Base-by-base conservation (phyloP, 1,140 invertebrate species). In the Scylla paramamosain region DNA sequence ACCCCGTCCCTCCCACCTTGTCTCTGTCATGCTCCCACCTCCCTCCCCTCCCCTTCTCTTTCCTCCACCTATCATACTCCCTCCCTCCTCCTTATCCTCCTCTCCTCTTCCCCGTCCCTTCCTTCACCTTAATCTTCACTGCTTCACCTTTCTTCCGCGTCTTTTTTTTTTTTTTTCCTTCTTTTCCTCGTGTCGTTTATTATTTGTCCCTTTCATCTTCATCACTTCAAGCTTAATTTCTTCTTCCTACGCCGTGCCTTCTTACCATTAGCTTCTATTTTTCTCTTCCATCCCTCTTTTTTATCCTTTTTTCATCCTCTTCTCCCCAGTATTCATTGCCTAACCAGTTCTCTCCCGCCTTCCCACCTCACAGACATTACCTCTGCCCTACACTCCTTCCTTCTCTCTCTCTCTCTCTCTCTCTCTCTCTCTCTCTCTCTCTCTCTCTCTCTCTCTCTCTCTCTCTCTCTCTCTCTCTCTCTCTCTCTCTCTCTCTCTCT, bases 191-290 rank as follows among this genome's bases (percentile, higher is more conserved):
- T 20, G n/a, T n/a, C 6, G 67, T 77, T 77, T 77, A 77, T 77
- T n/a, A 77, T 77, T 25, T n/a, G 20, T 12, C 67, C 25, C 67
- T 77, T 77, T 77, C 67, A 77, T 77, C n/a, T 77, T 77, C 20
- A 77, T 77, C 67, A 77, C 67, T 77, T 77, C 67, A 77, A n/a
- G 67, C 67, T n/a, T n/a, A 77, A 77, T n/a, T n/a, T 77, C 67
- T n/a, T 77, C 20, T 77, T 77, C 67, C 20, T 77, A 25, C 67
- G 6, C 25, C 67, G 8, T n/a, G 25, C 67, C 67, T 77, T n/a
- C n/a, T 77, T 77, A n/a, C 20, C 67, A 25, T 77, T 77, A 77
- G 67, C 67, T n/a, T 77, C 67, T 77, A 77, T 77, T 77, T n/a
- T n/a, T 20, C n/a, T n/a, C 25, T 20, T n/a, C 25, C 67, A 7